These are phyloP conservation scores for Neria commutata DNA, from an alignment of 2,888 invertebrate genomes.

Conservation along the genomic window DNA sequence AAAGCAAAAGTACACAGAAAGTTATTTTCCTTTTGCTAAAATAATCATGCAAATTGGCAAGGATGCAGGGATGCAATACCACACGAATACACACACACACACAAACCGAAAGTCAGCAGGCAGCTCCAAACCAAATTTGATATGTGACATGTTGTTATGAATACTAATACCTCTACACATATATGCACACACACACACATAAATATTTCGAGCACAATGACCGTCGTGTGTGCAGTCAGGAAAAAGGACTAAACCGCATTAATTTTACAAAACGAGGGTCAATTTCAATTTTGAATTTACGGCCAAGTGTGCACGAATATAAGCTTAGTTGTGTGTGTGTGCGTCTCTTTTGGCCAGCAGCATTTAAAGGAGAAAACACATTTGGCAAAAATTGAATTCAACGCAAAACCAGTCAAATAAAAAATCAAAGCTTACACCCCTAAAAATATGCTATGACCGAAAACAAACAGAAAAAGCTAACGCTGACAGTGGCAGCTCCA, in stretches of 20 bases:
- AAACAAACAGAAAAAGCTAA: slow-evolving; percentile 1
- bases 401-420: not conserved
- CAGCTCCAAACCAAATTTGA: slow-evolving; percentile 35
- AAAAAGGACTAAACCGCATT: not conserved
- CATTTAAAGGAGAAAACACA: slow-evolving; percentile 5
- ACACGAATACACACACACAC: slow-evolving; percentile 19
- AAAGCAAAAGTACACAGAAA: slow-evolving; percentile 46
- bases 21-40: slow-evolving; percentile 43
- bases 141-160: slow-evolving; percentile 53
- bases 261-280: slow-evolving; percentile 3
- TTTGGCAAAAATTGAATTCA: not conserved
- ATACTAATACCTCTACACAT: slow-evolving; percentile 44
- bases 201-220: too few relatives aligned
- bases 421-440: slow-evolving; percentile 5
- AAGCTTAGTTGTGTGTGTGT: too few relatives aligned
- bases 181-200: slow-evolving; percentile 12
- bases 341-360: not conserved
- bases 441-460: slow-evolving; percentile 3
- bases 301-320: not conserved
- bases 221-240: too few relatives aligned
- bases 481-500: not conserved
- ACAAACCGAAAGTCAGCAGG: slow-evolving; percentile 44
- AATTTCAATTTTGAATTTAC: slow-evolving; percentile 1
- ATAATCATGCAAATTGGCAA: slow-evolving; percentile 10
- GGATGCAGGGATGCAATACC: not conserved